Percentiles rank a stretch among this genome's conserved stretches.
Conservation (phyloP, 1,140 invertebrate species). For the Drosophila athabasca region DNA sequence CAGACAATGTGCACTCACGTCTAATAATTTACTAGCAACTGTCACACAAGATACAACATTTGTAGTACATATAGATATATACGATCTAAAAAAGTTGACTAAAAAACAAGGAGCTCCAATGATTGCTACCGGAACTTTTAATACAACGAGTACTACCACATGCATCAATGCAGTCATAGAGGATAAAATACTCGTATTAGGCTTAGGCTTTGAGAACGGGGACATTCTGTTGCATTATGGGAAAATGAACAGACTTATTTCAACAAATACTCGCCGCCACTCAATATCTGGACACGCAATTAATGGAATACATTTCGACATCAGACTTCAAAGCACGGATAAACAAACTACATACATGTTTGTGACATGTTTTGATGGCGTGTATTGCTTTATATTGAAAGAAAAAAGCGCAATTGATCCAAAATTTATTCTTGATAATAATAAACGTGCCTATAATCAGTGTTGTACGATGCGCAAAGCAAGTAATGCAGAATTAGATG, state of each 20-base stretch:
- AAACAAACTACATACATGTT: constrained; percentile 31
- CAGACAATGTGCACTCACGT: constrained; percentile 49
- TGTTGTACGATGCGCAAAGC: constrained; percentile 48
- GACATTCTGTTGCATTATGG: constrained; percentile 53
- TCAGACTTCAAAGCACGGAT: constrained; percentile 3
- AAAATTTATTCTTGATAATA: constrained; percentile 29
- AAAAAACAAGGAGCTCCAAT: constrained; percentile 43
- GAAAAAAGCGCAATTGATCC: constrained; percentile 42
- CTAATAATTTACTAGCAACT: constrained; percentile 41
- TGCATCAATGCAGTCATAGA: constrained; percentile 28
- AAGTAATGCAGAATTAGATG: neutral
- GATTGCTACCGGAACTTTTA: constrained; percentile 21
- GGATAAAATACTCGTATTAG: constrained; percentile 41
- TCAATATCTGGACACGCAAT: constrained; percentile 30
- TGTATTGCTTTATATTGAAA: constrained; percentile 45
- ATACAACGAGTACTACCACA: constrained; percentile 25
- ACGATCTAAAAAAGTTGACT: constrained; percentile 43
- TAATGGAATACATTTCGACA: constrained; percentile 55
- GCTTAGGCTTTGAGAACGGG: constrained; percentile 59
- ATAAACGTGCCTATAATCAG: constrained; percentile 34
- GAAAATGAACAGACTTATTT: constrained; percentile 36
- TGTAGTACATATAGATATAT: constrained; percentile 40
- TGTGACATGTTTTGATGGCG: constrained; percentile 38
- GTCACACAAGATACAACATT: constrained; percentile 21
- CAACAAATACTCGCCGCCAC: constrained; percentile 38